A percentile compares a stretch with the other conserved stretches of the same genome.
These are phyloP conservation scores for Labeo rohita DNA, from an alignment of 2,113 vertebrate genomes.

Conservation along the genomic window DNA sequence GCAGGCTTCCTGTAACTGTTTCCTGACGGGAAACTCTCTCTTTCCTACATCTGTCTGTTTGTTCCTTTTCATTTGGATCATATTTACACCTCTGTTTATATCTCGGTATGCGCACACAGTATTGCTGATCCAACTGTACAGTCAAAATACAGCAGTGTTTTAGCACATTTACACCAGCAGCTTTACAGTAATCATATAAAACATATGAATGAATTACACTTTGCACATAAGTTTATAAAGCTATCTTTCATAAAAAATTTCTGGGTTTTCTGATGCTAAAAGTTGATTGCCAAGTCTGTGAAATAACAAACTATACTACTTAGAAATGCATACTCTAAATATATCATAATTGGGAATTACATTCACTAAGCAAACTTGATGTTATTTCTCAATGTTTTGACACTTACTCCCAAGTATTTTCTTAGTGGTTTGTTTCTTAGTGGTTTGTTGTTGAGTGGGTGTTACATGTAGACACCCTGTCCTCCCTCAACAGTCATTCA, in stretches of 20 bases:
- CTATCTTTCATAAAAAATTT: background rate
- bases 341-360: background rate
- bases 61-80: conserved; percentile 34
- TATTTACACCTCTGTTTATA: conserved; percentile 21
- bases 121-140: background rate
- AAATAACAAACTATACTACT: background rate
- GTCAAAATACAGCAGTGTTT: background rate
- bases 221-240: background rate
- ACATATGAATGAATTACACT: background rate
- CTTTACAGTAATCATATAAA: conserved; percentile 2
- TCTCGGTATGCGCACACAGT: background rate
- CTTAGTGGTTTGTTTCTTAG: background rate
- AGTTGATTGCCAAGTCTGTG: background rate
- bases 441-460: background rate
- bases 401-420: background rate
- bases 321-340: background rate
- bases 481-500: background rate
- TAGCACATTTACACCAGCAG: background rate
- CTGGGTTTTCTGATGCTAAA: background rate
- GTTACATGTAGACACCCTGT: conserved; percentile 5
- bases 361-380: background rate
- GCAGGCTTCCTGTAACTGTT: conserved; percentile 52
- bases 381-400: background rate
- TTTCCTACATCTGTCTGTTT: conserved; percentile 56
- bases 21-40: conserved; percentile 58